phyloP scores from a whole-genome alignment of 2,888 invertebrate species.

The Mylabris sibirica region DNA sequence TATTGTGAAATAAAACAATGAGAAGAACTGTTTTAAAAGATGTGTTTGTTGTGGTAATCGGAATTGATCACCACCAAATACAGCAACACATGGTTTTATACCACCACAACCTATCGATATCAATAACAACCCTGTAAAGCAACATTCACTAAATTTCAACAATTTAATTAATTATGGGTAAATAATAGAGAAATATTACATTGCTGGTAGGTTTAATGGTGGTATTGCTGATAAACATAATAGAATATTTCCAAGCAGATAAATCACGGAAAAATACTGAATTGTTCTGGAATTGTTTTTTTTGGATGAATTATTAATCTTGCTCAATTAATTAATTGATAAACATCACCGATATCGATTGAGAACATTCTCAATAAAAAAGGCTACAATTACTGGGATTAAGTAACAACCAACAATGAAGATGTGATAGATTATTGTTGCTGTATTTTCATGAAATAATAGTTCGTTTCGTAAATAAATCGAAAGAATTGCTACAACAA shows the following conservation, averaged over 20 bases:
- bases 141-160: slow-evolving; percentile 60
- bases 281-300: slow-evolving; percentile 75
- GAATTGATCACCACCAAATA: slow-evolving; percentile 89
- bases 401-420: slow-evolving; percentile 82
- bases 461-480: slow-evolving; percentile 77
- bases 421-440: slow-evolving; percentile 79
- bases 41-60: slow-evolving; percentile 72
- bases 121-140: slow-evolving; percentile 65
- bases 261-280: slow-evolving; percentile 76
- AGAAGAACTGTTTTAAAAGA: slow-evolving; percentile 77
- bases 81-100: slow-evolving; percentile 86
- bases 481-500: slow-evolving; percentile 74
- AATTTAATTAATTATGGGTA: neutral
- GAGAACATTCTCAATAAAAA: slow-evolving; percentile 79
- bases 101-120: slow-evolving; percentile 84
- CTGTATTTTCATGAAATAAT: slow-evolving; percentile 69
- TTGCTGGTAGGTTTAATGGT: slow-evolving; percentile 64
- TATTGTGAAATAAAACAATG: slow-evolving; percentile 83
- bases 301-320: neutral
- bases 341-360: slow-evolving; percentile 71
- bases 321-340: neutral
- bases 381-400: slow-evolving; percentile 77
- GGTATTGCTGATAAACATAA: slow-evolving; percentile 71
- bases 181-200: slow-evolving; percentile 53
- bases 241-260: slow-evolving; percentile 73